A percentile compares a stretch with the other conserved stretches of the same genome.
These are phyloP conservation scores for Octodon degus DNA, from an alignment of 2,113 vertebrate species.

Conservation along the genomic window DNA sequence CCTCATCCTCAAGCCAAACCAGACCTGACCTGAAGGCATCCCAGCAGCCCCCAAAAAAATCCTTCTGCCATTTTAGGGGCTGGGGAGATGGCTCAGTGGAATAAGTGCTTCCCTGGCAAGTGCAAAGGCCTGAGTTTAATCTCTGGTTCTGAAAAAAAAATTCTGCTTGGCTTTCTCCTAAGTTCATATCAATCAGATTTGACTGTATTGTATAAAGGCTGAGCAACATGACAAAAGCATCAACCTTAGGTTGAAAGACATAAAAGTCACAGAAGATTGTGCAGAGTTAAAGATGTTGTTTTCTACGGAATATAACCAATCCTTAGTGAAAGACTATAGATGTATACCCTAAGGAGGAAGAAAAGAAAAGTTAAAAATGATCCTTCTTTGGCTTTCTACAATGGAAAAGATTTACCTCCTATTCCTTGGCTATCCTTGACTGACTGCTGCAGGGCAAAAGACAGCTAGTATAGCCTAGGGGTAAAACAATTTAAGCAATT, in stretches of 20 bases:
- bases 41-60: too few species aligned
- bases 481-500: slow-evolving; percentile 51
- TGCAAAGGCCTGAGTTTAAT: too few species aligned
- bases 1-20: too few species aligned
- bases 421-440: slow-evolving; percentile 1
- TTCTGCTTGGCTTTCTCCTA: slow-evolving; percentile 38
- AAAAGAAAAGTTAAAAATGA: slow-evolving; percentile 29
- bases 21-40: too few species aligned
- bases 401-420: slow-evolving; percentile 21
- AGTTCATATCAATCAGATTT: slow-evolving; percentile 71
- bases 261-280: slow-evolving; percentile 45
- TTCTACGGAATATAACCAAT: neutral
- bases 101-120: too few species aligned
- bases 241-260: slow-evolving; percentile 3
- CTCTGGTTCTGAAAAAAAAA: too few species aligned
- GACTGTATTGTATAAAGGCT: slow-evolving; percentile 51
- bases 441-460: slow-evolving; percentile 50
- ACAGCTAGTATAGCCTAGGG: neutral
- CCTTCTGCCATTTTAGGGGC: too few species aligned
- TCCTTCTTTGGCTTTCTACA: slow-evolving; percentile 25
- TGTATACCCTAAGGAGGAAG: neutral
- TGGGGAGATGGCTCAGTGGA: too few species aligned
- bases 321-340: neutral
- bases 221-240: slow-evolving; percentile 65
- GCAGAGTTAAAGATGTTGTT: slow-evolving; percentile 22